A percentile compares a stretch with the other conserved stretches of the same genome.
Evolutionary conservation across 2,888 invertebrate species (phyloP).

Genomic region (Nephrocerus scutellatus): DNA sequence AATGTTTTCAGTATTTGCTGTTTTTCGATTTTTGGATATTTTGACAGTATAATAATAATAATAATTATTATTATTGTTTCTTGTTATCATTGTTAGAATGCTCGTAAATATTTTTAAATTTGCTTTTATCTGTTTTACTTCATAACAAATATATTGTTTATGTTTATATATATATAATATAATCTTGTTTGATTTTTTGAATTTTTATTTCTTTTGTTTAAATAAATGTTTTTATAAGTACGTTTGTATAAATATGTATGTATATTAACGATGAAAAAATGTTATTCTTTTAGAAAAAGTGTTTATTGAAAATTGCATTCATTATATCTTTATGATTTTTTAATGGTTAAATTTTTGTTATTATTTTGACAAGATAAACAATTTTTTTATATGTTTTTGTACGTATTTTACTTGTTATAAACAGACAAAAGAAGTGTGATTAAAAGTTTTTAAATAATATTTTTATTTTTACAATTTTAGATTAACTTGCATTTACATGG

Average conservation of each 20-base stretch:
- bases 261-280: conserved; percentile 20
- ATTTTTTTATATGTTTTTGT: conserved; percentile 9
- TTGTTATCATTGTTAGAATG: too few relatives aligned
- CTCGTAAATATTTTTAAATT: too few relatives aligned
- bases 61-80: too few relatives aligned
- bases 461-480: conserved; percentile 1
- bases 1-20: too few relatives aligned
- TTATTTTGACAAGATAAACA: conserved; percentile 17
- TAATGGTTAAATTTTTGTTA: conserved; percentile 2
- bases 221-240: conserved; percentile 17
- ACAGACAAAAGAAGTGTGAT: conserved; percentile 9
- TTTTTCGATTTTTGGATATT: too few relatives aligned
- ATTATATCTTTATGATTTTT: conserved; percentile 12
- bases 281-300: conserved; percentile 10
- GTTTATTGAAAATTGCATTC: conserved; percentile 18
- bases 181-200: conserved; percentile 1
- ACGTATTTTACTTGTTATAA: conserved; percentile 5
- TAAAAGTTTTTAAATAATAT: conserved; percentile 14
- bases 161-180: too few relatives aligned
- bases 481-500: conserved; percentile 6
- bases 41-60: too few relatives aligned
- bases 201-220: conserved; percentile 13
- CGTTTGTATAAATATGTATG: conserved; percentile 8
- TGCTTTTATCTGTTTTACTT: too few relatives aligned
- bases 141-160: too few relatives aligned